Evolutionary conservation across 1,140 invertebrate species (phyloP), one percentile per base, ranked within the genome.

Genomic region (Pantala flavescens): DNA sequence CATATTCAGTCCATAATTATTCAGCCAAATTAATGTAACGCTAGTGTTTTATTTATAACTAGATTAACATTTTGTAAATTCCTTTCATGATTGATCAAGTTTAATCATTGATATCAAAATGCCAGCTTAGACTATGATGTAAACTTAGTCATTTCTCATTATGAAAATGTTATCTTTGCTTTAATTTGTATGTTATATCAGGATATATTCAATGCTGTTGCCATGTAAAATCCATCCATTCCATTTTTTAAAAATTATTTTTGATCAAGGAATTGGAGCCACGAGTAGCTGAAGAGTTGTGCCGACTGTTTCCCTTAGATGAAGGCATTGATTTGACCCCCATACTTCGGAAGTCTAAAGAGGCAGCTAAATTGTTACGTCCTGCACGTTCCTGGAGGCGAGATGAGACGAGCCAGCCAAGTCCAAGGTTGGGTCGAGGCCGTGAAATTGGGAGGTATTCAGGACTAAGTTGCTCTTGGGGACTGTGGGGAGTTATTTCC

Each of bases 281-380:
- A 16, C 89, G 92, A 80, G 94, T 98, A 76, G 97, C 94, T 43
- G 94, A 96, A 82, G 93, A 97, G 82, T 85, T 99, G 42, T 98
- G 97, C 82, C 89, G 95, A 78, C 84, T 98, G 63, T 98, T 99
- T 84, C 92, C 95, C 5, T 89, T 95, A 83, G 97, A 99, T 83
- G 92, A 96, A 78, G 91, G 91, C 79, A 92, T 97, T 77, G 95
- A 98, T 85, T 89, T 98, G 84, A 93, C 91, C 36, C 90, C 93
- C 55, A 94, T 98, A 77, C 84, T 97, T 74, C 87, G 91, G 77
- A 93, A 95, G 82, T 93, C 95, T 7, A 96, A 95, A 83, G 93
- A 94, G 81, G 88, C 92, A 28, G 89, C 91, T 0, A 91, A 88
- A 55, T 63, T 63, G 49, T 63, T 63, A 63, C 49, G 49, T 19